Base-by-base conservation (phyloP, 1,140 invertebrate species). In the Drosophila biarmipes region DNA sequence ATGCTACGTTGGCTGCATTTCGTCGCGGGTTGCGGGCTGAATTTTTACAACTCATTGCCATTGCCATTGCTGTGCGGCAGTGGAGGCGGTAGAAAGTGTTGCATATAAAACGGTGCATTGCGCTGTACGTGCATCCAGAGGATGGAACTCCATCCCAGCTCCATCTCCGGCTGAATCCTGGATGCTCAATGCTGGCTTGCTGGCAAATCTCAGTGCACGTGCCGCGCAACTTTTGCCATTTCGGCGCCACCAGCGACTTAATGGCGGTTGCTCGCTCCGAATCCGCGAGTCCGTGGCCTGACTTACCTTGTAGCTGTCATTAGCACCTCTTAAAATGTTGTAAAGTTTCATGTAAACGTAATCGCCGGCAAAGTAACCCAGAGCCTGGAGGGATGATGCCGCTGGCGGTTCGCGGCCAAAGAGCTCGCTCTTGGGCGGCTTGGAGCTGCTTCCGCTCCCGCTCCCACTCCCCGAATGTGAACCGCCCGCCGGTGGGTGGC, bases 261-360 rank as follows among this genome's bases (percentile, higher is more conserved):
- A 86, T 86, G 78, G 78, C 64, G 57, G 55, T 73, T 59, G 45
- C 63, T 52, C 54, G 38, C 54, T 29, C 54, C 31, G 54, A 37
- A 34, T 42, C 62, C 40, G 67, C 27, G 38, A 73, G 58, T 74
- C 59, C 52, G 64, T 79, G 58, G 66, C 54, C 62, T 69, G 74
- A 80, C 79, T 91, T 92, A 95, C 95, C 92, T 95, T 96, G 90
- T 97, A 97, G 93, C 96, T 96, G 11, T 94, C 93, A 92, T 96
- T 95, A 38, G 96, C 94, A 73, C 94, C 94, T 92, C 94, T 95
- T 21, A 97, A 90, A 29, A 95, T 94, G 37, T 96, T 95, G 90
- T 96, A 95, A 54, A 97, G 92, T 91, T 96, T 96, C 82, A 95
- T 92, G 90, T 97, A 97, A 92, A 97, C 95, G 21, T 95, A 94